Base-by-base conservation (phyloP, 1,140 invertebrate species). In the Zaprionus taronus region DNA sequence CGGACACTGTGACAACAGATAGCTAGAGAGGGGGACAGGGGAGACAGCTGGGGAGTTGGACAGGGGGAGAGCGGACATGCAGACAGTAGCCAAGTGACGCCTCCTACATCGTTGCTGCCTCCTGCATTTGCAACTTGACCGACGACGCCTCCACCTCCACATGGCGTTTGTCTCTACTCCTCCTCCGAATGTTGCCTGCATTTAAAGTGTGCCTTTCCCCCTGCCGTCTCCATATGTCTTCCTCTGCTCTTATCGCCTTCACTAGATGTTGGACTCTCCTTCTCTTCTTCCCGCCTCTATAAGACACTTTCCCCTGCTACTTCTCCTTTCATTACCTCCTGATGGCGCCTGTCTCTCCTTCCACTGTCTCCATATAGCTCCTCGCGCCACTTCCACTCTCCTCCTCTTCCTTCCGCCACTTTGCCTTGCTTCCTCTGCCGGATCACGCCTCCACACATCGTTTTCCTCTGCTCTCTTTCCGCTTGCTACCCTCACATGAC, bases 51-150 rank as follows among this genome's bases (percentile, higher is more conserved):
- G 36, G n/a, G 3, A 55, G 44, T 44, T 31, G 44, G 34, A 66
- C 41, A 17, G 5, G 38, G 51, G 26, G 36, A 47, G 14, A 36
- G 73, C 38, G 51, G 38, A 55, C 14, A 51, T 41, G 36, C 58
- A 38, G 72, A 79, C 77, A 70, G 76, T 83, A 83, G 76, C 80
- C 75, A 81, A 72, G 12, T 61, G 72, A 75, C 34, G 68, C 66
- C 66, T 61, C 4, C 56, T 51, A 24, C 56, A 34, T 15, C 47
- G 20, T 22, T 14, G 28, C 63, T 17, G 31, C 22, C 62, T 38
- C 34, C 63, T 73, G 47, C 70, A 61, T 61, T 34, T 60, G 11
- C 64, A 34, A 55, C 57, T 69, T 51, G 47, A 20, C 20, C 47
- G 9, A 17, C 47, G 4, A 14, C 20, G 47, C n/a, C 9, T 5